Percentiles rank a stretch among this genome's conserved stretches.
Evolutionary conservation across 2,888 invertebrate genomes (phyloP).

Genomic region (Entomobrya proxima): DNA sequence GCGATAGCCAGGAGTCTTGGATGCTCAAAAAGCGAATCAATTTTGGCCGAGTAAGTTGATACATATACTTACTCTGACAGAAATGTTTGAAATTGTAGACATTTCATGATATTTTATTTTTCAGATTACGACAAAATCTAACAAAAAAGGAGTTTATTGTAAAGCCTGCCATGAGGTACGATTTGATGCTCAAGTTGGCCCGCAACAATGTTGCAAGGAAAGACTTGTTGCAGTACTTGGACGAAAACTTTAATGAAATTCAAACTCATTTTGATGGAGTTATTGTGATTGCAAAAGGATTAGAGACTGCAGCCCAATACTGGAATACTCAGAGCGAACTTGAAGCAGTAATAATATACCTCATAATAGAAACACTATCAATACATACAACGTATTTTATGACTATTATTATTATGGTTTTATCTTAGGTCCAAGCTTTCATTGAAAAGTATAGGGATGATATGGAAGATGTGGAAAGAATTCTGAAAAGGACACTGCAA

Average conservation of each 20-base stretch:
- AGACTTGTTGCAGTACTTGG: constrained; percentile 20
- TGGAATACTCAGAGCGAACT: constrained; percentile 49
- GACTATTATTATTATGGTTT: not conserved
- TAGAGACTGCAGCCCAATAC: constrained; percentile 43
- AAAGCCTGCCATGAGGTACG: not conserved
- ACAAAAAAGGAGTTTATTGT: not conserved
- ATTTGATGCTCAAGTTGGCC: constrained; percentile 38
- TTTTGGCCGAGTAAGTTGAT: constrained; percentile 17
- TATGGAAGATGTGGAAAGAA: not conserved
- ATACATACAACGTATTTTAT: not conserved
- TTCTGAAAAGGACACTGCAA: not conserved
- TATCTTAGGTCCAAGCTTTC: constrained; percentile 25
- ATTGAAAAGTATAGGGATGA: constrained; percentile 16
- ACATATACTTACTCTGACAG: not conserved
- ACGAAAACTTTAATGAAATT: constrained; percentile 48
- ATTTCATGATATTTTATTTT: not conserved
- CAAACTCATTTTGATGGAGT: constrained; percentile 35
- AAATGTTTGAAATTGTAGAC: not conserved
- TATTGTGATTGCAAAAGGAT: constrained; percentile 1
- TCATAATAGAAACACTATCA: not conserved
- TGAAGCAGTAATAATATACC: constrained; percentile 12
- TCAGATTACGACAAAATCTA: constrained; percentile 30
- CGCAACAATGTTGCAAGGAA: constrained; percentile 23
- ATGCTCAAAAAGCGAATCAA: constrained; percentile 17
- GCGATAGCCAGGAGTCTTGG: constrained; percentile 22